These are phyloP conservation scores for Lumbricus terrestris DNA, from an alignment of 2,888 invertebrate species.

Conservation along the genomic window DNA sequence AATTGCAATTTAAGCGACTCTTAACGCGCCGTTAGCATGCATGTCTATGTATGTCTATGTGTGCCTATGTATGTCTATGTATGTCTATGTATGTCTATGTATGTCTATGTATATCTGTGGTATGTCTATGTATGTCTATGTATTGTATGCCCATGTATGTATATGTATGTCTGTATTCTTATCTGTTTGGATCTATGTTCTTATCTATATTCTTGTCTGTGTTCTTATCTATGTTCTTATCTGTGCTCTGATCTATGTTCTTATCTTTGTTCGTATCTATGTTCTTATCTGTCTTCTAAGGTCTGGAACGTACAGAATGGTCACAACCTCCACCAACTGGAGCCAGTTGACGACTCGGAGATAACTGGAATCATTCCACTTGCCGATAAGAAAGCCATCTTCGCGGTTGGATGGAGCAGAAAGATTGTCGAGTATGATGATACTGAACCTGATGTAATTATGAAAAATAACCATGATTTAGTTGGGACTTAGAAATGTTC, in stretches of 20 bases:
- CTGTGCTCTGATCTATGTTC: background rate
- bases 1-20: too few relatives aligned
- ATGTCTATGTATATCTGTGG: too few relatives aligned
- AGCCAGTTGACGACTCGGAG: constrained; percentile 54
- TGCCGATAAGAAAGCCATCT: constrained; percentile 51
- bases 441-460: constrained; percentile 55
- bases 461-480: too few relatives aligned
- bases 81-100: too few relatives aligned
- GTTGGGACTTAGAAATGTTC: too few relatives aligned
- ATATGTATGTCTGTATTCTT: background rate
- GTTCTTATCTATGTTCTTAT: background rate
- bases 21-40: too few relatives aligned
- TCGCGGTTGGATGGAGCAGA: constrained; percentile 58
- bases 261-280: background rate
- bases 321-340: constrained; percentile 56
- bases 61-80: too few relatives aligned
- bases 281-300: constrained; percentile 38
- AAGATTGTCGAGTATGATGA: constrained; percentile 53
- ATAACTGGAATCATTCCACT: constrained; percentile 56
- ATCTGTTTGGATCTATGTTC: background rate
- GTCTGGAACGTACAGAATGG: constrained; percentile 60
- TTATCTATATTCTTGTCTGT: background rate
- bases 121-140: too few relatives aligned
- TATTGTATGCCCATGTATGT: too few relatives aligned
- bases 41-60: too few relatives aligned